Evolutionary conservation across 2,113 vertebrate genomes (phyloP).

Genomic region (Atlantisia rogersi): DNA sequence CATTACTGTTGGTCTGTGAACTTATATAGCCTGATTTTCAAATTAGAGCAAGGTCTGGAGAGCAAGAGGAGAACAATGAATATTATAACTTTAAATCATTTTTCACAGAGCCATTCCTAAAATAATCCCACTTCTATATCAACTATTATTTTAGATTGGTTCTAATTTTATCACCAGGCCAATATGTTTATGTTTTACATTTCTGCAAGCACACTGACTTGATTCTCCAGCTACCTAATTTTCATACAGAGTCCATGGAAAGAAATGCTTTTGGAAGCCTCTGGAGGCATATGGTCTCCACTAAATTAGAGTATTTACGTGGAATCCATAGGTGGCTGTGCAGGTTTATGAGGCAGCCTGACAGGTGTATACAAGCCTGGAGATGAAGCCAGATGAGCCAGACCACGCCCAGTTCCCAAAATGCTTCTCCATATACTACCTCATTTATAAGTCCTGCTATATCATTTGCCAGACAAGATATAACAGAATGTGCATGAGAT

Average conservation of each 20-base stretch:
- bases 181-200: not conserved
- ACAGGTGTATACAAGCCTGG: not conserved
- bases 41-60: not conserved
- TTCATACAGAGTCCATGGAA: not conserved
- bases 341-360: not conserved
- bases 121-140: not conserved
- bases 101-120: not conserved
- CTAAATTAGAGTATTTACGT: not conserved
- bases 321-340: not conserved
- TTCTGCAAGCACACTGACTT: not conserved
- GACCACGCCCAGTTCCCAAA: not conserved
- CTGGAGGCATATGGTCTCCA: not conserved
- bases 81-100: not conserved
- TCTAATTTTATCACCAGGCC: not conserved
- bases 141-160: not conserved
- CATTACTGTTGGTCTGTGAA: not conserved
- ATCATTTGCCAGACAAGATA: not conserved
- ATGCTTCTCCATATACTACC: not conserved
- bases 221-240: not conserved
- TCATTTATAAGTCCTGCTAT: not conserved
- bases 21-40: not conserved
- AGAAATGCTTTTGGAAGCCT: not conserved
- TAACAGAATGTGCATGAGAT: not conserved
- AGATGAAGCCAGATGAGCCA: not conserved
- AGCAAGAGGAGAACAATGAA: not conserved